Base-by-base conservation (phyloP, 2,888 invertebrate species). In the Timandra comae region DNA sequence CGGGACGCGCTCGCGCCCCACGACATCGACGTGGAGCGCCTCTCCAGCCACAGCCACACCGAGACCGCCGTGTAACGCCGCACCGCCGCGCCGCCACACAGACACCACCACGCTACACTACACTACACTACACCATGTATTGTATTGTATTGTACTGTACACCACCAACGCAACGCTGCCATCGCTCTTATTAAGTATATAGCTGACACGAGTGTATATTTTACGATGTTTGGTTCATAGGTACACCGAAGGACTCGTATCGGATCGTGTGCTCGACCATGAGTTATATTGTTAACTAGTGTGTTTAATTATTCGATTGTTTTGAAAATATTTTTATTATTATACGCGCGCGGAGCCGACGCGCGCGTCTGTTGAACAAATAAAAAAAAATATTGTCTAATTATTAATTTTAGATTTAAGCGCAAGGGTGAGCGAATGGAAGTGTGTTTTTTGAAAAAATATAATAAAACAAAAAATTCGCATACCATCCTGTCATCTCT, bases 21-120 rank as follows among this genome's bases (percentile, higher is more conserved):
- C 67, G 95, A 96, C 88, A 92, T 96, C 75, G 95, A 95, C 88
- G 94, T 95, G 73, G 96, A 96, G 88, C 92, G 95, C 58, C 91
- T 96, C 63, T 95, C 95, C 71, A 93, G 93, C 67, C 95, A 96
- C 89, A 94, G 94, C 88, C 96, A 96, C 89, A 96, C 96, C 67
- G 96, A 96, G 89, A 96, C 96, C 62, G 96, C 96, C 76, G 96
- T 96, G 79, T 96, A 95, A n/a, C n/a, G 74, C 70, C 39, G 40
- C 49, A 45, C 42, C 4, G 11, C 11, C 24, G 24, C 24, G 6
- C 16, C 3, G 16, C 24, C 24, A 6, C 6, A 24, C 11, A 3
- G 7, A 24, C 4, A 16, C 16, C 16, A 6, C 9, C 7, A 10
- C 10, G 11, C 11, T 4, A 24, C 24, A 5, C 8, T n/a, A n/a